phyloP scores from a whole-genome alignment of 2,888 invertebrate species.

The Adela reaumurella region DNA sequence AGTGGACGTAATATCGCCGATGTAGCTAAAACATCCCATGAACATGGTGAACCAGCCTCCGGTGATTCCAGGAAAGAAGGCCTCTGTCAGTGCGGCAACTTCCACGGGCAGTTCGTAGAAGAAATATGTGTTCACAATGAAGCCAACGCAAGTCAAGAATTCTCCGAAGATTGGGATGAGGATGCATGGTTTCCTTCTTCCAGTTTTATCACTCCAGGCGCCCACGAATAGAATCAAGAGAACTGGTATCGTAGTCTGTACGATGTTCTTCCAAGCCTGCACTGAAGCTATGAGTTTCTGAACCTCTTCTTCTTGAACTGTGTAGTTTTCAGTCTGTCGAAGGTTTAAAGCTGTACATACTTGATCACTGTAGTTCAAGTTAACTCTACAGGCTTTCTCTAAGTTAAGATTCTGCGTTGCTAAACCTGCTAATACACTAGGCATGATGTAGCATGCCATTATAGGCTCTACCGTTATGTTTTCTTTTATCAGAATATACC shows the following conservation, averaged over 20 bases:
- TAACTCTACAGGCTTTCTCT: slow-evolving; percentile 82
- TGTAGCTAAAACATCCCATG: slow-evolving; percentile 84
- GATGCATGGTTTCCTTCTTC: slow-evolving; percentile 74
- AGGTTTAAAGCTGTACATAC: slow-evolving; percentile 73
- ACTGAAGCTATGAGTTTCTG: slow-evolving; percentile 72
- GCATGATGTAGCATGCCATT: slow-evolving; percentile 66
- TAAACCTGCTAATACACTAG: slow-evolving; percentile 63
- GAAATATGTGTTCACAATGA: slow-evolving; percentile 74
- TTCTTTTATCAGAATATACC: slow-evolving; percentile 31
- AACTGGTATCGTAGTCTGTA: slow-evolving; percentile 79
- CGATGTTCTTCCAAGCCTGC: slow-evolving; percentile 79
- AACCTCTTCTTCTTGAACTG: slow-evolving; percentile 57
- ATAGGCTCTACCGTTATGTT: slow-evolving; percentile 72
- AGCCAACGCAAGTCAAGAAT: slow-evolving; percentile 70
- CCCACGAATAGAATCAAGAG: slow-evolving; percentile 78
- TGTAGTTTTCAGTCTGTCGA: slow-evolving; percentile 63
- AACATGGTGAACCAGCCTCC: slow-evolving; percentile 87
- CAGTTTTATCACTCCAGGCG: slow-evolving; percentile 71
- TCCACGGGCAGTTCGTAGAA: slow-evolving; percentile 78
- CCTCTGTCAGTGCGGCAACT: slow-evolving; percentile 71
- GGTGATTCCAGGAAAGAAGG: slow-evolving; percentile 75
- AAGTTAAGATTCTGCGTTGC: slow-evolving; percentile 79
- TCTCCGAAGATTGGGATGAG: slow-evolving; percentile 78
- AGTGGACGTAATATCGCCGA: slow-evolving; percentile 78
- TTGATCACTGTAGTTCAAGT: slow-evolving; percentile 64